Evolutionary conservation across 2,888 invertebrate genomes (phyloP).

Genomic region (Rhaphigaster nebulosa): DNA sequence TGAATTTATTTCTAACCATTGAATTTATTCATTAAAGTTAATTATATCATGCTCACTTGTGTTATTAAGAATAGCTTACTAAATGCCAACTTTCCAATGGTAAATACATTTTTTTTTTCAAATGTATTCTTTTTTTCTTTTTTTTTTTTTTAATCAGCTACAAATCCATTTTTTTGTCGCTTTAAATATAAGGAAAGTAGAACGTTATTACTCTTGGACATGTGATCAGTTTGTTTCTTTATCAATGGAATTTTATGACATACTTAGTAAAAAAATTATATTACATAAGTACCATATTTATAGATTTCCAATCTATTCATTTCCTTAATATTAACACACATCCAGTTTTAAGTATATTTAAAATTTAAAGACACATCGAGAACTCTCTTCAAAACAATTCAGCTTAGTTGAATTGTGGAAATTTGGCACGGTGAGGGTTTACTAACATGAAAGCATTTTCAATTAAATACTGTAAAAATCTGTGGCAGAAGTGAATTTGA

Average conservation of each 20-base stretch:
- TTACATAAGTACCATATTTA: too few relatives aligned
- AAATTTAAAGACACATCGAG: too few relatives aligned
- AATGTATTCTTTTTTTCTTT: neutral
- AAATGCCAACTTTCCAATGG: neutral
- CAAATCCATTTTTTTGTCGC: neutral
- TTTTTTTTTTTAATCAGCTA: neutral
- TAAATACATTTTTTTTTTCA: constrained; percentile 8
- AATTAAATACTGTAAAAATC: too few relatives aligned
- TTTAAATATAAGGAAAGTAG: neutral
- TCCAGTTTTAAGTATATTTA: too few relatives aligned
- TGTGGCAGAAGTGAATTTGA: too few relatives aligned
- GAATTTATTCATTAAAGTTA: neutral
- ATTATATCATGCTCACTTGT: neutral
- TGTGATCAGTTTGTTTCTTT: neutral
- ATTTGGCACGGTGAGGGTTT: too few relatives aligned
- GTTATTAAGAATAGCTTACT: neutral
- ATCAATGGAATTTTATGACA: neutral
- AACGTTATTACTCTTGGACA: neutral
- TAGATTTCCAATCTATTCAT: too few relatives aligned
- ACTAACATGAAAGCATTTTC: too few relatives aligned
- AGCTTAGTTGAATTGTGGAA: too few relatives aligned
- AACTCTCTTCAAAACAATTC: too few relatives aligned
- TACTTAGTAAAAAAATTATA: neutral
- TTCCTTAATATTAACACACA: too few relatives aligned
- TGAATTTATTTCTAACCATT: neutral